A percentile compares a stretch with the other conserved stretches of the same genome.
phyloP scores from a whole-genome alignment of 2,888 invertebrate genomes.

The Amblyjoppa fuscipennis region DNA sequence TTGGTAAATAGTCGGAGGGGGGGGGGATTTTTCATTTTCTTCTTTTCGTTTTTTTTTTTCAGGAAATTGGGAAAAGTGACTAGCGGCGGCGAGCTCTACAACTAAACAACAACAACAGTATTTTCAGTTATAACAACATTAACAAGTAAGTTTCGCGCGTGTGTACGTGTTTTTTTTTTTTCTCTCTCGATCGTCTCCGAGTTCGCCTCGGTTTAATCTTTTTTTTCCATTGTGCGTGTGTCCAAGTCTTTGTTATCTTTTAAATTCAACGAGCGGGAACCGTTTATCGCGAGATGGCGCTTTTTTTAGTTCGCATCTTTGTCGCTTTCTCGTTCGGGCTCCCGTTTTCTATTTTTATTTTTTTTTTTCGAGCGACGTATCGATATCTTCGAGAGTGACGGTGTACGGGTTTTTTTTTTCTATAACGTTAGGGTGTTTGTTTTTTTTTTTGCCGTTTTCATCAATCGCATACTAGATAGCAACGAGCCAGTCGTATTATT shows the following conservation, averaged over 20 bases:
- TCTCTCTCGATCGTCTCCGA: slow-evolving; percentile 62
- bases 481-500: slow-evolving; percentile 13
- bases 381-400: slow-evolving; percentile 21
- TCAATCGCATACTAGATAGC: slow-evolving; percentile 24
- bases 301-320: neutral
- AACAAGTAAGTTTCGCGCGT: slow-evolving; percentile 83
- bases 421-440: neutral
- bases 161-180: slow-evolving; percentile 71
- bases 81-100: slow-evolving; percentile 86
- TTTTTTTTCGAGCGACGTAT: neutral
- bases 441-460: neutral
- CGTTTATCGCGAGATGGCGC: slow-evolving; percentile 6
- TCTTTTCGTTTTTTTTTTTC: no score
- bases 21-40: slow-evolving; percentile 10
- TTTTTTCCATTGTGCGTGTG: slow-evolving; percentile 59
- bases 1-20: slow-evolving; percentile 26
- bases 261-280: neutral
- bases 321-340: neutral
- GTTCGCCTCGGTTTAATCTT: slow-evolving; percentile 47
- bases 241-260: slow-evolving; percentile 61
- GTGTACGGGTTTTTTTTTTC: neutral
- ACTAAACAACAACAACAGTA: slow-evolving; percentile 86
- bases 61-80: slow-evolving; percentile 78
- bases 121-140: slow-evolving; percentile 85
- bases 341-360: neutral